Evolutionary conservation across 2,113 vertebrate species (phyloP).

Genomic region (Chaenogobius annularis): DNA sequence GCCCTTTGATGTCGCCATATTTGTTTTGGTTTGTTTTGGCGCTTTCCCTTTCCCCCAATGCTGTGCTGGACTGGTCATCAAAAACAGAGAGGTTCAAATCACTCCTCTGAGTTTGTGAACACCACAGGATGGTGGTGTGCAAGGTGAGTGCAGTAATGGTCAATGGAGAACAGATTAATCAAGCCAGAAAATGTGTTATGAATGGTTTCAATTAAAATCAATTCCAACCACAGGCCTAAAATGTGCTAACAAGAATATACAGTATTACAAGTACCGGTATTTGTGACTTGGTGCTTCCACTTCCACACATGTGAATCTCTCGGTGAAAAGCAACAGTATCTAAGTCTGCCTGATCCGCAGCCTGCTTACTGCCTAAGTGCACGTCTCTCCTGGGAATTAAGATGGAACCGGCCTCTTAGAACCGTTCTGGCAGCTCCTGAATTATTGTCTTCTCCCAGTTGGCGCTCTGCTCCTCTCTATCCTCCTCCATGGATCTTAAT

Average conservation of each 20-base stretch:
- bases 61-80: neutral
- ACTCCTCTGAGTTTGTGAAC: no score
- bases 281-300: no score
- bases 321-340: neutral
- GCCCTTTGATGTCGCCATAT: no score
- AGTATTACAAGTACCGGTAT: no score
- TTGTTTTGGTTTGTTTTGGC: no score
- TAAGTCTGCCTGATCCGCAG: constrained; percentile 52
- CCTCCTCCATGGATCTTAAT: constrained; percentile 24
- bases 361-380: constrained; percentile 52
- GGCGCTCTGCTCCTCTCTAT: constrained; percentile 35
- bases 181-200: neutral
- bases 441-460: constrained; percentile 61
- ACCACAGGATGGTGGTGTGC: no score
- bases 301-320: no score
- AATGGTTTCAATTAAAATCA: no score
- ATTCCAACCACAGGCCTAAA: neutral
- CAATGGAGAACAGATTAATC: neutral
- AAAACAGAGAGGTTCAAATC: neutral
- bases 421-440: constrained; percentile 57
- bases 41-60: no score
- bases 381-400: constrained; percentile 53
- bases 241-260: neutral
- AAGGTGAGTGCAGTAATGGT: neutral
- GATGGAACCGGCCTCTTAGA: constrained; percentile 38